These are phyloP conservation scores for Zaprionus obscuricornis DNA, from an alignment of 2,888 invertebrate species.

Conservation along the genomic window DNA sequence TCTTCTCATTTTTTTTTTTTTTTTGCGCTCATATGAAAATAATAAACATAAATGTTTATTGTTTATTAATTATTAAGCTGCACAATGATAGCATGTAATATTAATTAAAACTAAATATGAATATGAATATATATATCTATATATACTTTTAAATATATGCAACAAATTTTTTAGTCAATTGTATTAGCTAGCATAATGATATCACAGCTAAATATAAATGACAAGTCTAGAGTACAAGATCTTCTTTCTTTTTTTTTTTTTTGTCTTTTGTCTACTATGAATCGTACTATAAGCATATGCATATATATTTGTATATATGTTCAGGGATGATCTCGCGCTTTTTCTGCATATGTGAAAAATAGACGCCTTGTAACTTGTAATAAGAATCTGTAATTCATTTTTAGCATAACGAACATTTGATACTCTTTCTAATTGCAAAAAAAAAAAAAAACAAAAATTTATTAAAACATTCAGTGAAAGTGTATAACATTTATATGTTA, in stretches of 20 bases:
- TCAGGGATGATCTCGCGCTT: too few relatives aligned
- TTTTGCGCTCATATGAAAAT: too few relatives aligned
- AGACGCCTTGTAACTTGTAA: conserved; percentile 47
- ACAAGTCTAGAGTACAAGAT: conserved; percentile 34
- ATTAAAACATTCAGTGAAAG: too few relatives aligned
- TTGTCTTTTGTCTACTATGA: conserved; percentile 59
- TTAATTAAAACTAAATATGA: conserved; percentile 33
- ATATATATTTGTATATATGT: conserved; percentile 7
- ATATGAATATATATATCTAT: conserved; percentile 18
- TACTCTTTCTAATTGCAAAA: too few relatives aligned
- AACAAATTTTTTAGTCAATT: conserved; percentile 22
- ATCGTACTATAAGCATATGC: conserved; percentile 29
- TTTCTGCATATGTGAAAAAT: conserved; percentile 45
- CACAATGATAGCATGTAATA: conserved; percentile 33
- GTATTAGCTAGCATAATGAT: too few relatives aligned
- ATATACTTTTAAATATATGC: conserved; percentile 25
- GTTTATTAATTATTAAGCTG: conserved; percentile 44
- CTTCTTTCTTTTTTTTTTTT: conserved; percentile 47
- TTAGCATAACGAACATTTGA: too few relatives aligned
- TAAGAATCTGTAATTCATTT: conserved; percentile 6
- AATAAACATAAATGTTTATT: conserved; percentile 39
- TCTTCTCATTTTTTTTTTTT: conserved; percentile 21
- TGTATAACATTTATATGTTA: too few relatives aligned
- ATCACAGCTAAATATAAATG: conserved; percentile 65
- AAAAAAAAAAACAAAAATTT: too few relatives aligned